Base-by-base conservation (phyloP, 2,888 invertebrate species). In the Pyrrhia umbra region DNA sequence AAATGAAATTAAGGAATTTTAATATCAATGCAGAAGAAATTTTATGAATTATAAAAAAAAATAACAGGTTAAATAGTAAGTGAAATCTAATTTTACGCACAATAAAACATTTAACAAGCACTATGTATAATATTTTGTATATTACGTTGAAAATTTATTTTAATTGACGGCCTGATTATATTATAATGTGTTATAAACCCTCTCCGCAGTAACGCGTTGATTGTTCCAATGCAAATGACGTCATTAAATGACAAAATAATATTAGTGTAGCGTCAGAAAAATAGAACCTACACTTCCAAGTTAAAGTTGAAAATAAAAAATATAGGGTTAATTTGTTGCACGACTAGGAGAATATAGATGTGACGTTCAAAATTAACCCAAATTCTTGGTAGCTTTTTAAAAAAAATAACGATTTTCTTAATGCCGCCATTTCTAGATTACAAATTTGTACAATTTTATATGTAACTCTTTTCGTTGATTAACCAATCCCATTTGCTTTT, bases 121-220 rank as follows among this genome's bases (percentile, higher is more conserved):
- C 57, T 63, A 43, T 58, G 39, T 70, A 75, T 52, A 52, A 70
- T 70, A 54, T 70, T 62, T 57, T 71, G 57, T 75, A 75, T 75
- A 75, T 64, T 71, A 54, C 45, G 20, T 70, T 63, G 34, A 55
- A 55, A 34, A 49, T 18, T 71, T 50, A 62, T 50, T 63, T 71
- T 63, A 63, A 30, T 42, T 46, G 49, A 42, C 34, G 42, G 39
- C 42, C 57, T 57, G 54, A 46, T 54, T 75, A 30, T 75, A 61
- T 60, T 61, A 27, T 43, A 47, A 25, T 27, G 9, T 40, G 46
- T 56, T 70, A 13, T 52, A 40, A 45, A 25, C 39, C 42, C 39
- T 18, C 15, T 25, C 16, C 9, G 43, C 18, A 25, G 47, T 54
- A 47, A 9, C 6, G 30, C n/a, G 20, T 55, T 51, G 42, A 18